Base-by-base conservation (phyloP, 2,888 invertebrate species). In the Diabrotica balteata region DNA sequence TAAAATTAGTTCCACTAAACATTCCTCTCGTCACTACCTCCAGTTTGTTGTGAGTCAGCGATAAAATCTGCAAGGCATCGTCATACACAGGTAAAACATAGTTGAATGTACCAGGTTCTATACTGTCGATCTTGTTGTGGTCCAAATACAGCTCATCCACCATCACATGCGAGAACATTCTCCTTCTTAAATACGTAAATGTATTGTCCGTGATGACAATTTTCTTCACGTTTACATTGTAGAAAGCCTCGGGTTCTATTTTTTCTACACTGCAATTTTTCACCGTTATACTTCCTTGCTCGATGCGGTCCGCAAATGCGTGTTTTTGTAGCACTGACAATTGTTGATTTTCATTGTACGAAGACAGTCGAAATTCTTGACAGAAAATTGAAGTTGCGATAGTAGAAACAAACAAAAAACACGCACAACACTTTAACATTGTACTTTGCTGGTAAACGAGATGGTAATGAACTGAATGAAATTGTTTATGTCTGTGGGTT, bases 101-200 rank as follows among this genome's bases (percentile, higher is more conserved):
- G 52, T 59, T 58, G 32, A 64, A 64, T n/a, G 64, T 64, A 5
- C 64, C 64, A 9, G 64, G 58, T 42, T 64, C 58, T 51, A 64
- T 64, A 11, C 44, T 52, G 7, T 51, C 42, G n/a, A 64, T 64
- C n/a, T 52, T 11, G 45, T 64, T 64, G 4, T 32, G 10, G 32
- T 64, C 64, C 44, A 58, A 17, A 59, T 64, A 64, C 9, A 64
- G 4, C 46, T 64, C 64, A 9, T 64, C 64, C 0, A 52, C 64
- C 52, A 51, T 52, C 6, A 64, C 58, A 42, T 58, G 8, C 8
- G 22, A 17, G 8, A 64, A 64, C 42, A 59, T 59, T 59, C 64
- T 64, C 46, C 58, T 51, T 47, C 11, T 58, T 9, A 64, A 7
- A 8, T 10, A 9, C 45, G 8, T 51, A 11, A 64, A 58, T 9